A percentile compares a stretch with the other conserved stretches of the same genome.
These are phyloP conservation scores for Rhea americana DNA, from an alignment of 2,113 vertebrate genomes.

Conservation along the genomic window DNA sequence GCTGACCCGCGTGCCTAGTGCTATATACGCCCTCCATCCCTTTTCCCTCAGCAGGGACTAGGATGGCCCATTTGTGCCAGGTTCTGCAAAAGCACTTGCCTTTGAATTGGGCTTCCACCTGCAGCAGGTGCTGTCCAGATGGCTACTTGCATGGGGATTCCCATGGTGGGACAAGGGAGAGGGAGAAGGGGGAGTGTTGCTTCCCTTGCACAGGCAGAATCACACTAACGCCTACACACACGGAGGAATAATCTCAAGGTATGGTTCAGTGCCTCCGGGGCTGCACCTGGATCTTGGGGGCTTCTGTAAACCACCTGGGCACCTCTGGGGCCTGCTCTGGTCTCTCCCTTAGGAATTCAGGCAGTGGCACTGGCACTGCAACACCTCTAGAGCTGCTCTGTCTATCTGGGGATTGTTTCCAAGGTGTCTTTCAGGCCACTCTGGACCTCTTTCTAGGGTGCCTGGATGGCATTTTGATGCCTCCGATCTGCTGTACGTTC, in stretches of 20 bases:
- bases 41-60: not conserved
- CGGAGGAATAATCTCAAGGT: no score
- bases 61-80: not conserved
- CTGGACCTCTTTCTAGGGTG: not conserved
- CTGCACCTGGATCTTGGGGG: no score
- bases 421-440: not conserved
- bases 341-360: not conserved
- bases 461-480: not conserved
- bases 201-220: accelerated
- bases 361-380: no score
- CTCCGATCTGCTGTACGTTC: not conserved
- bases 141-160: no score
- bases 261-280: not conserved
- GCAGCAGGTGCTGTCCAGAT: accelerated
- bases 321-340: not conserved
- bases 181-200: no score
- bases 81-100: not conserved
- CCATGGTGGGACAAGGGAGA: not conserved
- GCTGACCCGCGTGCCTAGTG: not conserved
- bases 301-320: not conserved
- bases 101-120: not conserved
- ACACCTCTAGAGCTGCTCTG: not conserved
- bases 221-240: accelerated
- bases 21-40: accelerated
- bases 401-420: not conserved